Evolutionary conservation across 1,140 invertebrate genomes (phyloP), one percentile per base, ranked within the genome.

Genomic region (Orussus abietinus): DNA sequence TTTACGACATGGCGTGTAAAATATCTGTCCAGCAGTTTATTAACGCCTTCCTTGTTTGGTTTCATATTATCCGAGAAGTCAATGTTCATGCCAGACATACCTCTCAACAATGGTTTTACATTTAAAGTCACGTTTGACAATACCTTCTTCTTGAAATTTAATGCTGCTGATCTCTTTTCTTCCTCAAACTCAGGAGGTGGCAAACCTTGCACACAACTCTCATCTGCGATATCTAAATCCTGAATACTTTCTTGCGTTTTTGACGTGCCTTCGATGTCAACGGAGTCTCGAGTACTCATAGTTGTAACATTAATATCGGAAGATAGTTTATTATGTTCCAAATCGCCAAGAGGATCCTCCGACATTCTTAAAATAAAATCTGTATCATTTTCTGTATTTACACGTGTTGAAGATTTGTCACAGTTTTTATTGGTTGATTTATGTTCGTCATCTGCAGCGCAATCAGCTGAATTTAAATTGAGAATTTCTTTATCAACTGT

Each of bases 1-100:
- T 77, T 75, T 2, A 75, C 49, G 12, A 67, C 62, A 62, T 84
- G 84, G 50, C 78, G 76, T 12, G 5, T 28, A 1, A 77, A 62
- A 57, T 80, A 85, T 56, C 80, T 69, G 50, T 83, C 70, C 53
- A 82, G 76, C 18, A 86, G 69, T 37, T 75, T 53, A 44, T 77
- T 69, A 7, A 83, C 64, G 25, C 80, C 80, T 26, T 58, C 37
- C 43, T 44, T 45, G 48, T 67, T 67, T 5, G 72, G 51, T 47
- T 75, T 75, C 14, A 62, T 49, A 31, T 52, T 53, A 7, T 61
- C 45, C 39, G 76, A 69, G 18, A 84, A 66, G 57, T 83, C 77
- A 42, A 85, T 84, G 10, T 82, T 50, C 52, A 71, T 75, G 37
- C 80, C 77, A 11, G 79, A 76, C 21, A 54, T 57, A 12, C 79